These are phyloP conservation scores for Triplophysa bombifrons DNA, from an alignment of 2,797 vertebrate genomes.

Conservation along the genomic window DNA sequence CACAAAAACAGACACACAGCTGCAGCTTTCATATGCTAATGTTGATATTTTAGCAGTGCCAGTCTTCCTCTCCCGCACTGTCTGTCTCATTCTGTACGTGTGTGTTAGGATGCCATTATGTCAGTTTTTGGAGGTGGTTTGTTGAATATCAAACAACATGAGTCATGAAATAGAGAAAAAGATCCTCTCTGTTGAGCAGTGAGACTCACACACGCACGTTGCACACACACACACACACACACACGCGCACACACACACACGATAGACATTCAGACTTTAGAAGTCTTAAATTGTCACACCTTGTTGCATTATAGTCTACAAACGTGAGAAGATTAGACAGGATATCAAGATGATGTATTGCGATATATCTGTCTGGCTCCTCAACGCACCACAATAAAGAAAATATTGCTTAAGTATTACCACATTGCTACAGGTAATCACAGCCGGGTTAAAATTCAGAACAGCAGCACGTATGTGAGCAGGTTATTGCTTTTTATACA, in stretches of 20 bases:
- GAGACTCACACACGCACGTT: slow-evolving; percentile 10
- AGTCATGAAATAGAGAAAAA: slow-evolving; percentile 38
- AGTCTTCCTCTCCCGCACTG: slow-evolving; percentile 40
- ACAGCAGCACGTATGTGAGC: not conserved
- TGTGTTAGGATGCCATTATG: slow-evolving; percentile 51
- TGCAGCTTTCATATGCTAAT: slow-evolving; percentile 77
- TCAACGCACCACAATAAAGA: not conserved
- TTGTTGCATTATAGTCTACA: slow-evolving; percentile 17
- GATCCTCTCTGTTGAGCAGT: slow-evolving; percentile 35
- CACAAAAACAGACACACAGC: slow-evolving; percentile 47
- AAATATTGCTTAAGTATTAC: not conserved
- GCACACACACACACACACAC: not conserved
- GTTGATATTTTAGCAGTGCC: slow-evolving; percentile 64
- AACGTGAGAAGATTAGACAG: not conserved
- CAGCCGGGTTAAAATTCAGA: not conserved
- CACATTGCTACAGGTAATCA: not conserved
- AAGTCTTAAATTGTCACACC: slow-evolving; percentile 32
- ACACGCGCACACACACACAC: slow-evolving; percentile 3
- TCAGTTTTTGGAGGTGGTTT: slow-evolving; percentile 50
- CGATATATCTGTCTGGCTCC: not conserved
- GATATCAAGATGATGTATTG: slow-evolving; percentile 6
- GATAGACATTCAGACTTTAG: slow-evolving; percentile 11
- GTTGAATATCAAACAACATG: slow-evolving; percentile 50
- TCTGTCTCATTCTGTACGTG: slow-evolving; percentile 42
- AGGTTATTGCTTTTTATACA: not conserved